Base-by-base conservation (phyloP, 1,140 invertebrate genomes). In the Leptopilina clavipes region DNA sequence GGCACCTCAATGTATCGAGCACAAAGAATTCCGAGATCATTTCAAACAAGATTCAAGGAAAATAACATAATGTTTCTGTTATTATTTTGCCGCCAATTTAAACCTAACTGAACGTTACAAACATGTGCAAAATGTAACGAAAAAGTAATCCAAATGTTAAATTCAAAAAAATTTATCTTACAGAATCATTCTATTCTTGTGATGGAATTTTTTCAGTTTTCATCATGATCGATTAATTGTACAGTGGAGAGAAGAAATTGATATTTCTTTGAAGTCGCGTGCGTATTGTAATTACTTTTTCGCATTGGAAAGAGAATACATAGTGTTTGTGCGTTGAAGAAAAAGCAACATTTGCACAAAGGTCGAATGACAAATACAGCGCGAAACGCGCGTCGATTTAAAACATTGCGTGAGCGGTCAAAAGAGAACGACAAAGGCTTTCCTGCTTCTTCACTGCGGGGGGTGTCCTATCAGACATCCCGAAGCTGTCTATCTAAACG, bases 391-490 rank as follows among this genome's bases (percentile, higher is more conserved):
- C n/a, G 65, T 31, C 25, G 37, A 8, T 40, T 43, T 52, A 43
- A 78, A 73, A 78, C 59, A 59, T 71, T 25, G 65, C 45, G 75
- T 22, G 48, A 56, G 71, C 75, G 73, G 65, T 81, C 75, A 65
- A 81, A 76, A 48, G 72, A 56, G 45, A 81, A 75, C 52, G 76
- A 82, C 74, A 79, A 81, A 81, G 77, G 77, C 74, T 74, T 76
- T 77, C 75, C 73, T 74, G 72, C 75, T 72, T 76, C 70, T 77
- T 75, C 74, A 74, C 76, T 76, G 59, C 73, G 59, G 71, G 59
- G 71, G 70, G 52, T 75, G 76, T 56, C 72, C 72, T 73, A 71
- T 73, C 52, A 75, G 54, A 17, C 59, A n/a, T 25, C 19, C 25
- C 14, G 59, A 65, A 40, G 52, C 70, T 74, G 73, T 74, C 73